phyloP scores from a whole-genome alignment of 2,113 vertebrate genomes.

The Corythornis cristatus region DNA sequence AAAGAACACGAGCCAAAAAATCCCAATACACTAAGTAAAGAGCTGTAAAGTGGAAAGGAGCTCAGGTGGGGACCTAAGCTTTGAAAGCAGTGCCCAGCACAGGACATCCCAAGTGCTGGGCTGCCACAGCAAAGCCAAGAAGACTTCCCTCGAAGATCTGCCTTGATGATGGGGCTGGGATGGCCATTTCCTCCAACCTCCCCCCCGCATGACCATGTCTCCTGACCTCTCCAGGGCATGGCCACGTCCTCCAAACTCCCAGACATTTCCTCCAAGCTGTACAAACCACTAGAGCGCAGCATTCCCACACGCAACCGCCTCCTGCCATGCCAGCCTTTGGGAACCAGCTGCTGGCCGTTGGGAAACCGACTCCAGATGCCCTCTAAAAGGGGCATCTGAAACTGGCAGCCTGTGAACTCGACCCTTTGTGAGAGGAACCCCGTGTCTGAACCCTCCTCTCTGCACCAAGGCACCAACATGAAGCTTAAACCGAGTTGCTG shows the following conservation, averaged over 20 bases:
- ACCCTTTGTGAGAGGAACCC: background rate
- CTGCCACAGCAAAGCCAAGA: background rate
- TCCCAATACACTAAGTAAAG: background rate
- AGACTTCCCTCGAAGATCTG: background rate
- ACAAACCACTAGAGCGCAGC: slow-evolving; percentile 33
- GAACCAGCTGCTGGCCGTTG: fast-evolving
- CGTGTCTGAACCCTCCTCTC: background rate
- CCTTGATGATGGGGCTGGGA: background rate
- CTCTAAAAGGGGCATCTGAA: background rate
- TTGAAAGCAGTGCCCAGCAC: background rate
- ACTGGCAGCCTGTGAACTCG: background rate
- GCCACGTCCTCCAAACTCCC: background rate
- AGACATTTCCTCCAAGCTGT: background rate
- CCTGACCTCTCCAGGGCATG: background rate
- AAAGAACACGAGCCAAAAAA: background rate
- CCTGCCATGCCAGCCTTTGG: background rate
- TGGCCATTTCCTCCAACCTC: background rate
- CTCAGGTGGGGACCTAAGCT: no score
- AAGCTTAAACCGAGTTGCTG: background rate
- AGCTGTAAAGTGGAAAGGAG: background rate
- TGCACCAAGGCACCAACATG: background rate
- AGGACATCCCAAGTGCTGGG: background rate
- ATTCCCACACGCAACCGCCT: background rate
- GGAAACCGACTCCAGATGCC: background rate
- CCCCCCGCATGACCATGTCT: no score